Base-by-base conservation (phyloP, 2,797 vertebrate genomes). In the Microcaecilia unicolor region DNA sequence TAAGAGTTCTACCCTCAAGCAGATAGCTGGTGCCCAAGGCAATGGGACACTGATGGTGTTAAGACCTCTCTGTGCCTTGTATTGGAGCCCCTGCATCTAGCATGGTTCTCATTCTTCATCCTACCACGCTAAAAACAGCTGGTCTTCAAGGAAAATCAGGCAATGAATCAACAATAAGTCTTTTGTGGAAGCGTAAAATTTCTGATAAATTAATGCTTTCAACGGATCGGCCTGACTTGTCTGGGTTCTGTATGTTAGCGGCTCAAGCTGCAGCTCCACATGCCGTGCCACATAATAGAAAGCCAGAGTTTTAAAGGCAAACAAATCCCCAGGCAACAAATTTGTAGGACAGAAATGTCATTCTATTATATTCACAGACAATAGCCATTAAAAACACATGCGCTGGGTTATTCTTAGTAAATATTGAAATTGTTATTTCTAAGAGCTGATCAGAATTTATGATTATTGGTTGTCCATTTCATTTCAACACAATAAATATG, bases 111-210 rank as follows among this genome's bases (percentile, higher is more conserved):
- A 90, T 95, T 88, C 85, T 84, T 93, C 88, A 90, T 84, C 78
- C 70, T 65, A 73, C 73, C 68, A 58, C 76, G 78, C 86, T 67
- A 71, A 51, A 78, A 91, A 87, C 92, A 95, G 93, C 92, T 96
- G 93, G 89, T 90, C 89, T 87, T 67, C 71, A 74, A 74, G 74
- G 78, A 75, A 83, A 84, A 83, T 84, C 79, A 82, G 78, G 77
- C 82, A 78, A 81, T 77, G 80, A 81, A 76, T 80, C 82, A 81
- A 82, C 74, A 76, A 76, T 76, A 71, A 45, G 6, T 64, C 70
- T 72, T 71, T 62, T 80, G 76, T 76, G 64, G 61, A 66, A 72
- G 78, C 66, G 39, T 83, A 69, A 69, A 55, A 58, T 64, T 56
- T 57, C 62, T 59, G 66, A 55, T 56, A 70, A 68, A 71, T 67